Base-by-base conservation (phyloP, 2,113 vertebrate genomes). In the Oceanodroma tethys region DNA sequence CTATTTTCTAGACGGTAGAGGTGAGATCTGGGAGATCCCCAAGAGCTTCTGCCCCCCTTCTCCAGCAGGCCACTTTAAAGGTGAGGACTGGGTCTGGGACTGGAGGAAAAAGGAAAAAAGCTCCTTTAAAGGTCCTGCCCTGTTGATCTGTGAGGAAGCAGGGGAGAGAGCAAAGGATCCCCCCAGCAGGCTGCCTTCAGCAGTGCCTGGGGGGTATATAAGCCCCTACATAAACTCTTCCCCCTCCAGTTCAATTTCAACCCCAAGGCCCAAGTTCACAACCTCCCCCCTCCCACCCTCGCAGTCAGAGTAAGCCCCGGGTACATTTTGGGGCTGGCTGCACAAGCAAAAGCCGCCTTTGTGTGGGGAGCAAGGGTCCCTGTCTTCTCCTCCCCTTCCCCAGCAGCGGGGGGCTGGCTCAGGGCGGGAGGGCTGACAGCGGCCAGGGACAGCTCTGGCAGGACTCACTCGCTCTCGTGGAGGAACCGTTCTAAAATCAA, bases 281-380 rank as follows among this genome's bases (percentile, higher is more conserved):
- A 16, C 17, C 73, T 68, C 9, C 20, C 40, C 30, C 0, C 1
- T 71, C 18, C 48, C 43, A 38, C n/a, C 25, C 70, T 19, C 59
- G 29, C n/a, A 72, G 66, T 56, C 30, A 62, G 38, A 58, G 25
- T 76, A 83, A 27, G 3, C 25, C 40, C 22, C 6, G 18, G 38
- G 34, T 60, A 53, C 42, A n/a, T 78, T 53, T 60, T 53, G 11
- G 58, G 42, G 27, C 48, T 86, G 55, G 16, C 2, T 60, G 45
- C 40, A 55, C 32, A 58, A 65, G n/a, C 14, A 73, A 65, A 42
- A 88, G 1, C 10, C 0, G 0, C 19, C n/a, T 93, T 79, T 55
- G n/a, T n/a, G 15, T 15, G 38, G 14, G 29, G 34, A 79, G 19
- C 16, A 53, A 70, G 86, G 11, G 66, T 47, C 55, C 22, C 18